Evolutionary conservation across 2,113 vertebrate species (phyloP), one percentile per base, ranked within the genome.

Genomic region (Tricholaema leucomelas): DNA sequence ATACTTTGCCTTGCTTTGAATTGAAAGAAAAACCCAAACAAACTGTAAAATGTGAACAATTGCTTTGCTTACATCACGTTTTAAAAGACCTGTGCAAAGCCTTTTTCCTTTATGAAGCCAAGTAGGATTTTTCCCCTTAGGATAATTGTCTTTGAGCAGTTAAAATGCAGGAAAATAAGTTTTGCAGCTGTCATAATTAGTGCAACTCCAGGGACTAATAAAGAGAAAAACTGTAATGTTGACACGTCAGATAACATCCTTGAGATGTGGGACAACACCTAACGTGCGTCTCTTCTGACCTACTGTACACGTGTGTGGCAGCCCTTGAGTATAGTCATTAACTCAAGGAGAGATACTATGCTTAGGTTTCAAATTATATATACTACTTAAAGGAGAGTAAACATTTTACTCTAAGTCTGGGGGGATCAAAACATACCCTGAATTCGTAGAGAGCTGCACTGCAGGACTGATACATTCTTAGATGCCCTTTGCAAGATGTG

Each of bases 161-260:
- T 87, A 94, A 81, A 93, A 84, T 40, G 81, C 42, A 85, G 86
- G 92, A 88, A 95, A 96, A 95, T 2, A 14, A 93, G 71, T 76
- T 88, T 87, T 85, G 81, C 96, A 96, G 92, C 94, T 96, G 96
- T 95, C 71, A 91, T 91, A 96, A 96, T 95, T 74, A 93, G 88
- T 44, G 36, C 67, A 94, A 38, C 96, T 94, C 93, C 48, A 66
- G 96, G 87, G 93, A 96, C 36, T 91, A 93, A 95, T 96, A 95
- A 95, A 90, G 65, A 91, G 55, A 87, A 81, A 91, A 93, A 56
- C 74, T 59, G 64, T 63, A 59, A 90, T 56, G 74, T 93, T 91
- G 92, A 90, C 84, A 81, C 81, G 85, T 88, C 46, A 82, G 69
- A 95, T 92, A 87, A 96, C 78, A 95, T 96, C 96, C 94, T 82